Conservation (phyloP, 2,888 invertebrate species). For the Pachydiplax longipennis region DNA sequence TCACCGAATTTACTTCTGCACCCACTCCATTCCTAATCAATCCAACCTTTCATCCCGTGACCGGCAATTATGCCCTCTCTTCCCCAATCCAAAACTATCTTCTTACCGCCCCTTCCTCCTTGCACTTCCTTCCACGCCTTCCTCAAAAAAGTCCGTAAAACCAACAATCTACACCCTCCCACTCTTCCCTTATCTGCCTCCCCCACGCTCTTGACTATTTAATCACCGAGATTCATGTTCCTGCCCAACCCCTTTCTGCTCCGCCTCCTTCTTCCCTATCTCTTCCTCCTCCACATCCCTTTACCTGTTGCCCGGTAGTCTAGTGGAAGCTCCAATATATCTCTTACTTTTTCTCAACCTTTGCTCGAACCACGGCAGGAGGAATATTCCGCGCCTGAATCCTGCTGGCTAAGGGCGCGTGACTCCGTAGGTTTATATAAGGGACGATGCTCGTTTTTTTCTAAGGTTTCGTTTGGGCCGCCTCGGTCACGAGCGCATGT, state of each 20-base stretch:
- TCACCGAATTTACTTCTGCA: neutral
- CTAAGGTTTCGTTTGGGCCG: neutral
- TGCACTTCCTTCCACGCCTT: neutral
- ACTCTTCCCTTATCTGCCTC: conserved; percentile 31
- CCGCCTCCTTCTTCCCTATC: neutral
- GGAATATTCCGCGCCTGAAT: neutral
- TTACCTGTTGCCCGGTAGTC: conserved; percentile 5
- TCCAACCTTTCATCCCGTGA: neutral
- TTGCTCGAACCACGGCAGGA: neutral
- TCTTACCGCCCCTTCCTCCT: neutral
- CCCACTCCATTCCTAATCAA: neutral
- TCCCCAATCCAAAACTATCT: neutral
- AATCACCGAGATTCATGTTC: conserved; percentile 37
- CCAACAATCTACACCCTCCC: conserved; percentile 20
- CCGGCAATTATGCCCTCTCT: conserved; percentile 3
- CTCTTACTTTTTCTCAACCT: neutral
- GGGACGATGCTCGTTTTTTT: neutral
- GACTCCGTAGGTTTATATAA: neutral
- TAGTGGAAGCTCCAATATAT: neutral
- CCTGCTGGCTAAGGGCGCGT: neutral
- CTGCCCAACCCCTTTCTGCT: conserved; percentile 3
- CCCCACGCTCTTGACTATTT: conserved; percentile 37
- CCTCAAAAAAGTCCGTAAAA: conserved; percentile 19
- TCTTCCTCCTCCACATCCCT: neutral
- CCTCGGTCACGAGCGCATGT: conserved; percentile 12